Percentiles rank a stretch among this genome's conserved stretches.
phyloP scores from a whole-genome alignment of 2,888 invertebrate genomes.

The Muschampia plurimacula region DNA sequence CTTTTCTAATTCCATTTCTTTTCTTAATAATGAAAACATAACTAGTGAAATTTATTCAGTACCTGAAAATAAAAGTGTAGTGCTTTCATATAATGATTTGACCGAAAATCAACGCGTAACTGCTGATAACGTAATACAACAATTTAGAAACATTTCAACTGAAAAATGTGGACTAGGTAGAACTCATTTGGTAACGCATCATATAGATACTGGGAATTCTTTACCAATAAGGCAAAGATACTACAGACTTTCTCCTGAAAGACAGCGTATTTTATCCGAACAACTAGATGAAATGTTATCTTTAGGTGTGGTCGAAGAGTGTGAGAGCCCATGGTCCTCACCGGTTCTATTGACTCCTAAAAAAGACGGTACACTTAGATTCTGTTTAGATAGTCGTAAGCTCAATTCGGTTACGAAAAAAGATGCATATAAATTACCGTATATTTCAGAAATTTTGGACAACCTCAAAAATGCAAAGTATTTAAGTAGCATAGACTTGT shows the following conservation, averaged over 20 bases:
- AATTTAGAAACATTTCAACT: neutral
- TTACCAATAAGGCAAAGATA: conserved; percentile 37
- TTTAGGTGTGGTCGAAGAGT: conserved; percentile 24
- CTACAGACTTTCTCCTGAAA: conserved; percentile 43
- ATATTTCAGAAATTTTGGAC: neutral
- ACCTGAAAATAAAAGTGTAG: neutral
- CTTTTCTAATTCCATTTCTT: neutral
- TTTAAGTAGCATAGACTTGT: neutral
- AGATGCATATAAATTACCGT: conserved; percentile 19
- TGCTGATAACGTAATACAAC: neutral
- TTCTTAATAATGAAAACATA: neutral
- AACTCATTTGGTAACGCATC: neutral
- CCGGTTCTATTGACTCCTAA: conserved; percentile 39
- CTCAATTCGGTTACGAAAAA: neutral
- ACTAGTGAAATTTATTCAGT: neutral
- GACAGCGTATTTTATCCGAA: conserved; percentile 36
- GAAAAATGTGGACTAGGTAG: conserved; percentile 3
- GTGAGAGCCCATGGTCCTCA: conserved; percentile 43
- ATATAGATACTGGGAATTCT: neutral
- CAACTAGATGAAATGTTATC: conserved; percentile 42
- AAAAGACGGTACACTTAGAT: conserved; percentile 32
- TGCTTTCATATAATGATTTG: neutral
- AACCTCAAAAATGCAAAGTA: conserved; percentile 2
- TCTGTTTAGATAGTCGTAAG: conserved; percentile 27
- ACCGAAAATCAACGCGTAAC: neutral